A percentile compares a stretch with the other conserved stretches of the same genome.
Evolutionary conservation across 1,140 invertebrate species (phyloP).

Genomic region (Drosophila subobscura): DNA sequence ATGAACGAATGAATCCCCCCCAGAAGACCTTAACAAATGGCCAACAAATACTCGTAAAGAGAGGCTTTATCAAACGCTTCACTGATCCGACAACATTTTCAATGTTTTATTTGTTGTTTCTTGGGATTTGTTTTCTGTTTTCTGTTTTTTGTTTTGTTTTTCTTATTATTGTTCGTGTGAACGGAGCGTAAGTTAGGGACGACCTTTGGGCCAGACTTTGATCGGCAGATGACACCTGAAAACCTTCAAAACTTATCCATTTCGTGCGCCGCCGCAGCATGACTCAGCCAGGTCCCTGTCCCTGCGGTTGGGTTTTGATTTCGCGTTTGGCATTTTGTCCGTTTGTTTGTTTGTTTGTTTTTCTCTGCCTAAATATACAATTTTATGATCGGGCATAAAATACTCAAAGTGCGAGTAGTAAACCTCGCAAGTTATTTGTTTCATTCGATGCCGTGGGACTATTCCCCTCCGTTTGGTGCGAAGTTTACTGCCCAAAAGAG

Average conservation of each 20-base stretch:
- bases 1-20: slow-evolving; percentile 7
- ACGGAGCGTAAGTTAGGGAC: slow-evolving; percentile 37
- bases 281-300: slow-evolving; percentile 29
- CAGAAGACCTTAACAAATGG: slow-evolving; percentile 25
- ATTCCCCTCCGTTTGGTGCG: slow-evolving; percentile 14
- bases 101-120: slow-evolving; percentile 25
- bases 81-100: slow-evolving; percentile 49
- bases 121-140: slow-evolving; percentile 10
- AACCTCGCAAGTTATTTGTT: slow-evolving; percentile 23
- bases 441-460: slow-evolving; percentile 44
- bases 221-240: slow-evolving; percentile 65
- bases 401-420: slow-evolving; percentile 17
- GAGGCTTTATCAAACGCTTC: slow-evolving; percentile 60
- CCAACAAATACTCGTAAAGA: slow-evolving; percentile 26
- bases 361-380: slow-evolving; percentile 5
- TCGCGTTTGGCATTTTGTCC: slow-evolving; percentile 40
- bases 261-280: slow-evolving; percentile 52
- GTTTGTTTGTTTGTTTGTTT: slow-evolving; percentile 32
- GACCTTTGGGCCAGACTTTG: slow-evolving; percentile 57
- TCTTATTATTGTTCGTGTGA: slow-evolving; percentile 40
- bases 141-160: slow-evolving; percentile 3
- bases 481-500: slow-evolving; percentile 16
- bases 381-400: slow-evolving; percentile 33
- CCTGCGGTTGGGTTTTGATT: slow-evolving; percentile 4
- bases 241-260: slow-evolving; percentile 20